Evolutionary conservation across 2,888 invertebrate genomes (phyloP).

Genomic region (Pharmacophagus antenor): DNA sequence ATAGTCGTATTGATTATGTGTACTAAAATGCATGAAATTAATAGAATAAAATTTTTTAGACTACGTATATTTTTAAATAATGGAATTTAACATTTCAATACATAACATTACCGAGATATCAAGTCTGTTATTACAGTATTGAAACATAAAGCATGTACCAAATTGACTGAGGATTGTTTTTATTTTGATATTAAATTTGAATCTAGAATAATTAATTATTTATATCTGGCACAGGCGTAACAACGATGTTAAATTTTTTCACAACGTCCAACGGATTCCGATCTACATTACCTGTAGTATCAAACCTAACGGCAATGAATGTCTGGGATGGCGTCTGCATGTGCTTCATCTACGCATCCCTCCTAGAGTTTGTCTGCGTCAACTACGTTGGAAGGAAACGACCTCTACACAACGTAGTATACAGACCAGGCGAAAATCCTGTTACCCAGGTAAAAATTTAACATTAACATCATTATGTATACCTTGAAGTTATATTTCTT

Average conservation of each 20-base stretch:
- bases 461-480: neutral
- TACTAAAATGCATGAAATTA: constrained; percentile 32
- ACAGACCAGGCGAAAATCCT: constrained; percentile 93
- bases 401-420: constrained; percentile 93
- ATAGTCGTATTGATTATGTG: constrained; percentile 18
- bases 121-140: no score
- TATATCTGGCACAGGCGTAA: constrained; percentile 86
- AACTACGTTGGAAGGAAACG: constrained; percentile 96
- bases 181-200: neutral
- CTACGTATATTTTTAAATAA: neutral
- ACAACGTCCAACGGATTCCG: constrained; percentile 96
- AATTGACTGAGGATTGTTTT: neutral
- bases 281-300: constrained; percentile 95
- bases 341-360: constrained; percentile 97
- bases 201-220: constrained; percentile 24
- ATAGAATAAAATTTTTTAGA: constrained; percentile 4
- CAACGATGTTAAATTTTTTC: constrained; percentile 99
- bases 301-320: constrained; percentile 97
- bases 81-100: neutral
- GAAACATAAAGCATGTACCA: neutral
- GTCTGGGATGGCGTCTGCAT: constrained; percentile 98
- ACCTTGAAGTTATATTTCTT: neutral
- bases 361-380: constrained; percentile 96
- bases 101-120: no score
- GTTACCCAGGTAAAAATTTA: constrained; percentile 89